phyloP scores from a whole-genome alignment of 2,888 invertebrate genomes.

The Drosophila multiciliata region DNA sequence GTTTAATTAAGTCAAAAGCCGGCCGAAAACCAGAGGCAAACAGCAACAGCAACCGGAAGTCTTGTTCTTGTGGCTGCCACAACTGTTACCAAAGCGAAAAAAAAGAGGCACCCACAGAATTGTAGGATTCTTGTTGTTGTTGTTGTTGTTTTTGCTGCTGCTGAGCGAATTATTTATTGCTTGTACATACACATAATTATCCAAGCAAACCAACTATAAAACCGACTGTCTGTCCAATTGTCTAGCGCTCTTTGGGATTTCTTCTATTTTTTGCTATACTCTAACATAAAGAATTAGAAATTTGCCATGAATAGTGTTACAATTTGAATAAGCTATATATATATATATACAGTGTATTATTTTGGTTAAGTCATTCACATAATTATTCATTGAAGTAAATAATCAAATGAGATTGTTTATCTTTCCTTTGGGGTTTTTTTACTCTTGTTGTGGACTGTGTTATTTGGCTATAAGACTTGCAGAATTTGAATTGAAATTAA shows the following conservation, averaged over 20 bases:
- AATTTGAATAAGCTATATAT: not conserved
- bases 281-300: constrained; percentile 1
- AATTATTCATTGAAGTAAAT: constrained; percentile 6
- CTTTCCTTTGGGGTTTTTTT: not conserved
- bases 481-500: not conserved
- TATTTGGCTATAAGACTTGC: not conserved
- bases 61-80: constrained; percentile 54
- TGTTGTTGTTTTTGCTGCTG: constrained; percentile 49
- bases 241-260: constrained; percentile 30
- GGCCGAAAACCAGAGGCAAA: constrained; percentile 32
- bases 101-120: constrained; percentile 48
- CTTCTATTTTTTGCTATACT: constrained; percentile 15
- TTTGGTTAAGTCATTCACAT: constrained; percentile 9
- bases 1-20: constrained; percentile 74
- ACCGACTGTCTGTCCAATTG: constrained; percentile 33
- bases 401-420: not conserved
- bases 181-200: constrained; percentile 79
- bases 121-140: constrained; percentile 7
- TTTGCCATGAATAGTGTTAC: not conserved
- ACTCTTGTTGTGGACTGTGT: not conserved
- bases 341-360: not conserved
- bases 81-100: constrained; percentile 22
- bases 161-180: constrained; percentile 75
- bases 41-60: constrained; percentile 63
- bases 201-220: constrained; percentile 46